Percentiles rank a stretch among this genome's conserved stretches.
phyloP scores from a whole-genome alignment of 2,797 vertebrate genomes.

The Ptychadena robeensis region DNA sequence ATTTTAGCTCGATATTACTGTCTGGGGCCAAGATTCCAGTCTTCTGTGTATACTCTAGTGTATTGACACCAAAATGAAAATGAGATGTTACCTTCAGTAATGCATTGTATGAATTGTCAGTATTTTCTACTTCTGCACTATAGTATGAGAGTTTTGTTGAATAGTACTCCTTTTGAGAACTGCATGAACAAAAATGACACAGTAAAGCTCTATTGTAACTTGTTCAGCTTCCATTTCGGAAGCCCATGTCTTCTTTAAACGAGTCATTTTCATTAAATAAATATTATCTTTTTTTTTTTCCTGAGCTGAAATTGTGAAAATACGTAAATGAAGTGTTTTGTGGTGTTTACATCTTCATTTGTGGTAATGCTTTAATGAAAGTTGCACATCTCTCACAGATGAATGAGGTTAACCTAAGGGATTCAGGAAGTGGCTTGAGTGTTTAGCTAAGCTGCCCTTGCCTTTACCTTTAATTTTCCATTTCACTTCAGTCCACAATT shows the following conservation, averaged over 20 bases:
- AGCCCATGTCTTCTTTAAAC: not conserved
- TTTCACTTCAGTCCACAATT: not conserved
- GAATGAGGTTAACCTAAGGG: conserved; percentile 49
- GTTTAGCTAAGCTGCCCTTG: conserved; percentile 18
- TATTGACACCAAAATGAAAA: not conserved
- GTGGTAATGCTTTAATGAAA: conserved; percentile 41
- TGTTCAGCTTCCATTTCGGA: not conserved
- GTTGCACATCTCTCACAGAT: conserved; percentile 34
- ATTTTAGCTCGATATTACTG: not conserved
- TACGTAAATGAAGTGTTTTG: conserved; percentile 33
- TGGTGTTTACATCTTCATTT: conserved; percentile 41
- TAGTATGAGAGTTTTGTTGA: not conserved
- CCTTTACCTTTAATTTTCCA: not conserved
- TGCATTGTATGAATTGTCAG: too few species aligned
- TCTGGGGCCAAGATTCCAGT: not conserved
- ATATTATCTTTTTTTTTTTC: not conserved
- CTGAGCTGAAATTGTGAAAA: conserved; percentile 12
- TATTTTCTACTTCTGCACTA: not conserved
- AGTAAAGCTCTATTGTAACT: not conserved
- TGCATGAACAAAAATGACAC: not conserved
- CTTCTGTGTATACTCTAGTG: not conserved
- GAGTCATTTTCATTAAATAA: conserved; percentile 24
- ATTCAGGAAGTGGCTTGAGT: conserved; percentile 35
- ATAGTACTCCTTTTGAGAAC: not conserved
- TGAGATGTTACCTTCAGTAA: too few species aligned